Percentiles rank a stretch among this genome's conserved stretches.
phyloP scores from a whole-genome alignment of 2,797 vertebrate genomes.

The Apodemus agrarius region DNA sequence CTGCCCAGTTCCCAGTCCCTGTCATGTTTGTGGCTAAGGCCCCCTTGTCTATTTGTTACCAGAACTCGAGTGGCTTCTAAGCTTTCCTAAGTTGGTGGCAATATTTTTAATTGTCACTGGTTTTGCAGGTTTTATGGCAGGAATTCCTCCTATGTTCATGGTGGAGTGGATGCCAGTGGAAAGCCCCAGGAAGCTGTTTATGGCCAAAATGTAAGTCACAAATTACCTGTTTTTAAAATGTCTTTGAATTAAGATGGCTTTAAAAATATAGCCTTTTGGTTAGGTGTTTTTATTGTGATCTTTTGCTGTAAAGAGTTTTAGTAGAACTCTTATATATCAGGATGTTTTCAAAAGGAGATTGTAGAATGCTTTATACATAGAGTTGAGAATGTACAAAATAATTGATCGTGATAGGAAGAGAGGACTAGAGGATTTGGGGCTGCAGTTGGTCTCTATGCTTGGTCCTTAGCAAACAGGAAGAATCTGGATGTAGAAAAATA shows the following conservation, averaged over 20 bases:
- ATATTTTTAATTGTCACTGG: constrained; percentile 20
- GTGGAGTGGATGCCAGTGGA: constrained; percentile 95
- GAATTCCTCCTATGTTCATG: constrained; percentile 98
- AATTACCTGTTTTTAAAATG: not conserved
- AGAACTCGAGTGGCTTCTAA: not conserved
- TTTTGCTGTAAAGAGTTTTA: constrained; percentile 29
- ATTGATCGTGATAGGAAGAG: not conserved
- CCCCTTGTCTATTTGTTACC: not conserved
- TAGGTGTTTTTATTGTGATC: constrained; percentile 16
- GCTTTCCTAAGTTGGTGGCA: not conserved
- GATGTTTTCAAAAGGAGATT: not conserved
- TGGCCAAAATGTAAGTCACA: constrained; percentile 95
- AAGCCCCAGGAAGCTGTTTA: constrained; percentile 98
- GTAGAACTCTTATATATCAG: not conserved
- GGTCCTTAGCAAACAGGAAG: constrained; percentile 7
- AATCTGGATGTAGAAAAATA: constrained; percentile 26
- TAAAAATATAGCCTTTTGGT: not conserved
- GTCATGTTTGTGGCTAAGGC: not conserved
- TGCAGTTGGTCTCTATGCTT: not conserved
- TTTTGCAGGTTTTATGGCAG: constrained; percentile 96
- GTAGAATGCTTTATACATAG: not conserved
- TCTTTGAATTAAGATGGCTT: constrained; percentile 14
- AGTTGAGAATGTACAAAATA: not conserved
- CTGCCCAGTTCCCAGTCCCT: not conserved
- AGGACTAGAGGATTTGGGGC: not conserved